Conservation (phyloP, 2,888 invertebrate genomes). For the Silvanus unidentatus region DNA sequence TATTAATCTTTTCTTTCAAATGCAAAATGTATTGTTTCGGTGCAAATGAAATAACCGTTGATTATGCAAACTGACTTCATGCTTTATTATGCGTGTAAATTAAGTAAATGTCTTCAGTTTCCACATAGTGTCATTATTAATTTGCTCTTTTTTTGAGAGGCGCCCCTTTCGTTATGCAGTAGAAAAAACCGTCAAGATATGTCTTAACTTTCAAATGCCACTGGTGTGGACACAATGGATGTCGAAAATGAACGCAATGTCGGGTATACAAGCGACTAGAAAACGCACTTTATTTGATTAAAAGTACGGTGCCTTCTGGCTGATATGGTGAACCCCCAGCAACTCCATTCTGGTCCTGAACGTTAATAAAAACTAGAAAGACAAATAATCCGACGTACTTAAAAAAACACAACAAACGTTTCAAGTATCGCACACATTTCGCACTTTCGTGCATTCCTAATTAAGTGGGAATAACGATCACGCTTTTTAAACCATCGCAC, state of each 20-base stretch:
- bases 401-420: constrained; percentile 33
- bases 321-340: no score
- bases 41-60: constrained; percentile 17
- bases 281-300: constrained; percentile 35
- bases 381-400: constrained; percentile 26
- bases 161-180: no score
- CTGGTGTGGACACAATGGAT: constrained; percentile 7
- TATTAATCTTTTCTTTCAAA: constrained; percentile 22
- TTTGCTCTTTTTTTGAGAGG: no score
- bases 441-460: constrained; percentile 22
- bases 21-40: constrained; percentile 17
- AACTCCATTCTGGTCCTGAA: constrained; percentile 22
- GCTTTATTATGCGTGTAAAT: no score
- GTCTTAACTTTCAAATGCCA: constrained; percentile 8
- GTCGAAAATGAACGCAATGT: constrained; percentile 14
- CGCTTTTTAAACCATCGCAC: constrained; percentile 1
- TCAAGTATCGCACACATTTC: constrained; percentile 26
- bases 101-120: no score
- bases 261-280: constrained; percentile 29
- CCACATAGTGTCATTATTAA: no score
- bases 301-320: no score
- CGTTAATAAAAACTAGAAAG: constrained; percentile 20
- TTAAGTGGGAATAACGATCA: constrained; percentile 16
- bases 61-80: constrained; percentile 15
- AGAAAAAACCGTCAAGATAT: constrained; percentile 12